Base-by-base conservation (phyloP, 2,888 invertebrate genomes). In the Chaetogeoica ovagalla region DNA sequence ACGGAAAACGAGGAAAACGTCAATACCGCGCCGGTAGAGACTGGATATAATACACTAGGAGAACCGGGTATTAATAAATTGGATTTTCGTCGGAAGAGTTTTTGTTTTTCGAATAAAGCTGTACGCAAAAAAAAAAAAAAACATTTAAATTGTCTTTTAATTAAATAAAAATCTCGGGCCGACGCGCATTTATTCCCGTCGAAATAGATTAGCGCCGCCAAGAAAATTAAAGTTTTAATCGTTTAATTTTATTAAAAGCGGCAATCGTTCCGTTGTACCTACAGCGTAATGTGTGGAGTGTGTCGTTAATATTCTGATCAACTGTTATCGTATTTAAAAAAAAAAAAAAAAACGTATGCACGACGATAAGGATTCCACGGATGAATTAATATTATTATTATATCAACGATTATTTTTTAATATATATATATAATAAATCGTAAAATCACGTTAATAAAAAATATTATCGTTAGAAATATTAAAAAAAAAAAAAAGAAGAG, bases 1-100 rank as follows among this genome's bases (percentile, higher is more conserved):
- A 77, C 39, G 77, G 71, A 63, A 70, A 71, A 77, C 60, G 65
- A 65, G 57, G 19, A 79, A 79, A 79, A 79, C 71, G 70, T 79
- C 79, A 79, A 79, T 79, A 79, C 57, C 23, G n/a, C n/a, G n/a
- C n/a, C n/a, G 21, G 19, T n/a, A 55, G 19, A 21, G 62, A 17
- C 19, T 11, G 55, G 21, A 63, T 71, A 70, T 23, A 30, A 30
- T 30, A 30, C n/a, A n/a, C 30, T 30, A 57, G 60, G 19, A 37
- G 63, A n/a, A 4, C 30, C 30, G 30, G 57, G 71, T 39, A 66
- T 79, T 79, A 71, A 79, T 79, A 79, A 79, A 79, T 79, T 79
- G 70, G 63, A 71, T 71, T 79, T 79, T 48, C 55, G 30, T 55
- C 57, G 17, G 23, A 71, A 71, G 70, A 70, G 79, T 30, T 30